These are phyloP conservation scores for Zaprionus bogoriensis DNA, from an alignment of 2,888 invertebrate genomes.

Conservation along the genomic window DNA sequence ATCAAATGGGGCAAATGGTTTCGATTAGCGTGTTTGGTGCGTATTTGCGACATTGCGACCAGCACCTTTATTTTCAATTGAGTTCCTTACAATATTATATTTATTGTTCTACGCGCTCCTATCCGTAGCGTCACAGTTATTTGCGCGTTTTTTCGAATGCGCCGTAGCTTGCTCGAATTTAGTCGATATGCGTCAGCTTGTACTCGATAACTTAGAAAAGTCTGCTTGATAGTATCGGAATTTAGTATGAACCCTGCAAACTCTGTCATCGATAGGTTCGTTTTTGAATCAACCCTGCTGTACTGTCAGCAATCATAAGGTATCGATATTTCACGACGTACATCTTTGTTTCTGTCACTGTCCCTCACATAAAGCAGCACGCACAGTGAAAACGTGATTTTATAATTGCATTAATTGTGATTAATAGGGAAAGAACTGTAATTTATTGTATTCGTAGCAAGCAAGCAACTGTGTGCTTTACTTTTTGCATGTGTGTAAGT, in stretches of 20 bases:
- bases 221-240: neutral
- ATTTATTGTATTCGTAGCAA: conserved; percentile 21
- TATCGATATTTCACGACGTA: conserved; percentile 19
- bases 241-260: neutral
- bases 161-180: too few species aligned
- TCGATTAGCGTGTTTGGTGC: conserved; percentile 71
- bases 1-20: conserved; percentile 73
- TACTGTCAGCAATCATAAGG: neutral
- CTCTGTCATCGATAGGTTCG: neutral
- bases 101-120: neutral
- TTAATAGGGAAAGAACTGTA: conserved; percentile 1
- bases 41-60: conserved; percentile 47
- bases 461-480: conserved; percentile 18
- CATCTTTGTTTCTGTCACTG: conserved; percentile 16
- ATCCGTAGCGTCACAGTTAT: conserved; percentile 45
- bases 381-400: conserved; percentile 33
- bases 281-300: neutral
- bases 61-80: neutral
- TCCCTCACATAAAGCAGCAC: conserved; percentile 23
- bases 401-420: conserved; percentile 19
- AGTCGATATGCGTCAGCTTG: neutral
- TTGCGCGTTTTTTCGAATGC: conserved; percentile 69
- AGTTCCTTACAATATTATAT: neutral
- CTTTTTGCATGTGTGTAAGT: conserved; percentile 13
- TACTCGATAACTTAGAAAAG: conserved; percentile 26